Conservation (phyloP, 2,797 vertebrate genomes). For the Liparis tanakae region DNA sequence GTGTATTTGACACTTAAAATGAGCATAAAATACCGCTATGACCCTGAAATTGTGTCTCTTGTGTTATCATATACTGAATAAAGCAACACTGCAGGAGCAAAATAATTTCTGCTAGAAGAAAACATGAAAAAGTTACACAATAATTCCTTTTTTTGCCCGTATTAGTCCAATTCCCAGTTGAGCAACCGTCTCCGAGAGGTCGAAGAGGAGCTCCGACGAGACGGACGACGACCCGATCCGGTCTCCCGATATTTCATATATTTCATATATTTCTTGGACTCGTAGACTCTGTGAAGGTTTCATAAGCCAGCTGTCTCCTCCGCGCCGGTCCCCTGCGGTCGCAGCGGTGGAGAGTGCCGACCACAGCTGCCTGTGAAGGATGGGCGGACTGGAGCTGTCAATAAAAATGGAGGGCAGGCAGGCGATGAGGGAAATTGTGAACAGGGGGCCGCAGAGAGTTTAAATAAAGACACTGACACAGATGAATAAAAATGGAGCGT, state of each 20-base stretch:
- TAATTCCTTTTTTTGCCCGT: slow-evolving; percentile 47
- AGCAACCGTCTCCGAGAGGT: slow-evolving; percentile 37
- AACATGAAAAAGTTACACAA: background rate
- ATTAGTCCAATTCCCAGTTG: slow-evolving; percentile 38
- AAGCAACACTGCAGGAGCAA: too few relatives aligned
- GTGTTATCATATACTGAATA: too few relatives aligned
- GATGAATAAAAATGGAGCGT: slow-evolving; percentile 40
- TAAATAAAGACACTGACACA: slow-evolving; percentile 41
- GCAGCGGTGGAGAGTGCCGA: slow-evolving; percentile 53
- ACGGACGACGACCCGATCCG: slow-evolving; percentile 36
- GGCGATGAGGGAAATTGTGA: slow-evolving; percentile 32
- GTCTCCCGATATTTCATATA: slow-evolving; percentile 61
- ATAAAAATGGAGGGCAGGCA: slow-evolving; percentile 43
- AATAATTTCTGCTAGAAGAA: background rate
- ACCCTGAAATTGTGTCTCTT: too few relatives aligned
- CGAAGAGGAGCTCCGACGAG: slow-evolving; percentile 49
- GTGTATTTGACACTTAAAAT: too few relatives aligned
- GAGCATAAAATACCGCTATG: too few relatives aligned
- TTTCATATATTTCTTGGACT: slow-evolving; percentile 59
- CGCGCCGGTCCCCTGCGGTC: slow-evolving; percentile 56
- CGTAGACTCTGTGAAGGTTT: slow-evolving; percentile 43
- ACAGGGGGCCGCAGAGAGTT: slow-evolving; percentile 22
- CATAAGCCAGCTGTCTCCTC: slow-evolving; percentile 52
- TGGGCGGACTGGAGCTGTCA: slow-evolving; percentile 53
- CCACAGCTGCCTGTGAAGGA: slow-evolving; percentile 63